phyloP scores from a whole-genome alignment of 2,797 vertebrate species.

The Tangara arthus region DNA sequence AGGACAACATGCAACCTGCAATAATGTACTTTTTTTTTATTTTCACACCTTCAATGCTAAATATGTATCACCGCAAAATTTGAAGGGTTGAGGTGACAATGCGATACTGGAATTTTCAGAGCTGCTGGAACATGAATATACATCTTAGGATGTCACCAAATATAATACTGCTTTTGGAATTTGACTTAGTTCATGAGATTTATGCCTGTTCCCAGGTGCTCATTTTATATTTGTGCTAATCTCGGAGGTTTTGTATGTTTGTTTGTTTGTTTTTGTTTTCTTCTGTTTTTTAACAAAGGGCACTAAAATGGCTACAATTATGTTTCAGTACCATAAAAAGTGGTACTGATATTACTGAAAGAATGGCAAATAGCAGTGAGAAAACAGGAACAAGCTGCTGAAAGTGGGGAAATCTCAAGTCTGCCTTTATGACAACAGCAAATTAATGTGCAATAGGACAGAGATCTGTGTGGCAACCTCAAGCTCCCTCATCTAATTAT shows the following conservation, averaged over 20 bases:
- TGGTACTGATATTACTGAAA: neutral
- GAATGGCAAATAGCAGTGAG: neutral
- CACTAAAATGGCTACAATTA: neutral
- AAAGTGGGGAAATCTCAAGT: neutral
- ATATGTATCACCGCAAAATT: neutral
- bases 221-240: neutral
- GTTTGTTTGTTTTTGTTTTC: neutral
- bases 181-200: neutral
- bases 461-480: neutral
- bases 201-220: neutral
- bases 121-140: neutral
- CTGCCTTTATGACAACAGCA: neutral
- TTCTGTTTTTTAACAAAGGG: neutral
- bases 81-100: neutral
- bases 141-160: neutral
- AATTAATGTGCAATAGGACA: neutral
- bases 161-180: neutral
- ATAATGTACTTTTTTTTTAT: no score
- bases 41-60: neutral
- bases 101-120: neutral
- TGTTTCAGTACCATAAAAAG: neutral
- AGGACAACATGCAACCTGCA: neutral
- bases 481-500: neutral
- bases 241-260: neutral
- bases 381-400: neutral